Evolutionary conservation across 1,140 invertebrate genomes (phyloP), one percentile per base, ranked within the genome.

Genomic region (Cherax destructor): DNA sequence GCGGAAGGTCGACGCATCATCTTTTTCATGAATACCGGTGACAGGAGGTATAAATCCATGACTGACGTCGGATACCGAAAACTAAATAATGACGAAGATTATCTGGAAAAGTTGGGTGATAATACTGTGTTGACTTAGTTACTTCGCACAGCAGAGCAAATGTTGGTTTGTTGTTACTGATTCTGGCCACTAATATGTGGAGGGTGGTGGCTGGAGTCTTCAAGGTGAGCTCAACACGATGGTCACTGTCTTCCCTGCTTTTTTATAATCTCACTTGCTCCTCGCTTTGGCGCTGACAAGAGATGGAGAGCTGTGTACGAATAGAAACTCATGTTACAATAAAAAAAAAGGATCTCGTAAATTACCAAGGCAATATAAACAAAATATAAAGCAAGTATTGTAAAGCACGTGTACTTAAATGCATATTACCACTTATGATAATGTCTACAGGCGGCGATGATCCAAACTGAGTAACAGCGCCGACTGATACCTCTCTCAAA

Each of bases 41-140:
- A 91, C 76, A 91, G n/a, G 47, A 91, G 83, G 49, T 91, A 91
- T 18, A 91, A 72, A 52, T 91, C 89, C 89, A 91, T 91, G 56
- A 5, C 30, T 10, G 49, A 56, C 16, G 50, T 9, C 13, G 0
- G 56, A 65, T 13, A 56, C 9, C 52, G 13, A 56, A 56, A 56
- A 9, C 13, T 56, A 56, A 56, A 10, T 10, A 56, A 56, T 56
- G 52, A 13, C 13, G 6, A 56, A 56, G 52, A 56, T 56, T 56
- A 56, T 56, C 13, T 56, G 9, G 52, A 56, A 9, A 56, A 56
- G 52, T 13, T 56, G 9, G 9, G 52, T 6, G 13, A 56, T 13
- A 56, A 56, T 56, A 56, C 52, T 56, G 9, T 56, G 52, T 56
- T 56, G 52, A 56, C 9, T 56, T 13, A 56, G 52, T 56, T 13